Percentiles rank a stretch among this genome's conserved stretches.
These are phyloP conservation scores for Alosa sapidissima DNA, from an alignment of 2,797 vertebrate species.

Conservation along the genomic window DNA sequence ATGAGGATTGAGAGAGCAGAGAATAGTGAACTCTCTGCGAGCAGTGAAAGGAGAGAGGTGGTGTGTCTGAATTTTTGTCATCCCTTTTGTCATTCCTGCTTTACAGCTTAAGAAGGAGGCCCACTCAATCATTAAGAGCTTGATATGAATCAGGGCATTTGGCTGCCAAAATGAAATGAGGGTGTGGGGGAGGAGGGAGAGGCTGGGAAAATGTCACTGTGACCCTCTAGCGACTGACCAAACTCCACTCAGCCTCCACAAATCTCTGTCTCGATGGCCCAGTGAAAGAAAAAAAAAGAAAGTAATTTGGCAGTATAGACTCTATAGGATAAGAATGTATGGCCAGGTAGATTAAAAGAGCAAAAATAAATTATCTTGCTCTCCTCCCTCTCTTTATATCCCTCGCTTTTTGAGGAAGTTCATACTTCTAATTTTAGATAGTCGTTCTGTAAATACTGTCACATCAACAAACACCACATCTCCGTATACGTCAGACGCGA, in stretches of 20 bases:
- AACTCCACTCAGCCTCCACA: not conserved
- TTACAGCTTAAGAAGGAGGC: not conserved
- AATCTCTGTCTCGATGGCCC: not conserved
- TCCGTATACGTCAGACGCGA: not conserved
- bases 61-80: not conserved
- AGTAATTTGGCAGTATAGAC: not conserved
- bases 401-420: not conserved
- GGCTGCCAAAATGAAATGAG: not conserved
- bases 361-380: not conserved
- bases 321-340: not conserved
- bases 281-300: not conserved
- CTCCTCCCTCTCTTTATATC: not conserved
- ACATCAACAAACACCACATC: not conserved
- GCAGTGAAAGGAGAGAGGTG: not conserved
- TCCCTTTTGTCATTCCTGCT: not conserved
- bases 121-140: slow-evolving; percentile 7
- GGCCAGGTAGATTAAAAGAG: not conserved
- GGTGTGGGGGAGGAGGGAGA: not conserved
- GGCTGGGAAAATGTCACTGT: slow-evolving; percentile 14
- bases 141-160: slow-evolving; percentile 20
- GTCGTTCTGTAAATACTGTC: not conserved
- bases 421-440: not conserved
- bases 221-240: slow-evolving; percentile 18
- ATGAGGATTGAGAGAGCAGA: not conserved
- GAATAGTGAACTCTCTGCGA: not conserved